Evolutionary conservation across 2,888 invertebrate genomes (phyloP), one percentile per base, ranked within the genome.

Genomic region (Hedya salicella): DNA sequence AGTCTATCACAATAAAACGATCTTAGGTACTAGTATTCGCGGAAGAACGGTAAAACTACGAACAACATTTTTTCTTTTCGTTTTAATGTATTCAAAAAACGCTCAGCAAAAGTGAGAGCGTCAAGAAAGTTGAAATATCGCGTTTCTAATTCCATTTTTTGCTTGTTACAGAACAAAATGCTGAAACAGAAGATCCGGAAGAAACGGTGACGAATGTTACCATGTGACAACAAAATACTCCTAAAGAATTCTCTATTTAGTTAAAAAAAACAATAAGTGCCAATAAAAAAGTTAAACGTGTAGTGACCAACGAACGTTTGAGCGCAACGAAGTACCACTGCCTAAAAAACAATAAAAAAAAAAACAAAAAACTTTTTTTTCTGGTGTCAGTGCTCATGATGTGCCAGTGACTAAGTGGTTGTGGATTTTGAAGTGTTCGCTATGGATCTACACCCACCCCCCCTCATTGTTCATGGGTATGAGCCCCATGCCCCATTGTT

Each of bases 361-460:
- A 32, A 42, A 25, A 14, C 50, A n/a, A 32, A 19, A n/a, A 8
- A 46, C 25, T 21, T 39, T 21, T 21, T 32, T 53, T 39, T 19
- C 25, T 57, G 9, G 40, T 56, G 32, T 17, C n/a, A 53, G 36
- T 36, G 36, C 2, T 16, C 46, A 57, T 19, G 17, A 57, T 57
- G 57, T 60, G 65, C 52, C 19, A 32, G 30, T 19, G 36, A 40
- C 2, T 32, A n/a, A 17, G 19, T 52, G 19, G 17, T 30, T 36
- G 19, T 53, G 62, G 59, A 52, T 71, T 25, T 61, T 57, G 49
- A n/a, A n/a, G n/a, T n/a, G n/a, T 42, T 75, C 70, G 75, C 73
- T 59, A 92, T 92, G 91, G 92, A 91, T 86, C 82, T 92, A 39
- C 91, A 92, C 83, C 86, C 91, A n/a, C 89, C 89, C 0, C 84